Conservation (phyloP, 2,113 vertebrate genomes). For the Mesocricetus auratus region DNA sequence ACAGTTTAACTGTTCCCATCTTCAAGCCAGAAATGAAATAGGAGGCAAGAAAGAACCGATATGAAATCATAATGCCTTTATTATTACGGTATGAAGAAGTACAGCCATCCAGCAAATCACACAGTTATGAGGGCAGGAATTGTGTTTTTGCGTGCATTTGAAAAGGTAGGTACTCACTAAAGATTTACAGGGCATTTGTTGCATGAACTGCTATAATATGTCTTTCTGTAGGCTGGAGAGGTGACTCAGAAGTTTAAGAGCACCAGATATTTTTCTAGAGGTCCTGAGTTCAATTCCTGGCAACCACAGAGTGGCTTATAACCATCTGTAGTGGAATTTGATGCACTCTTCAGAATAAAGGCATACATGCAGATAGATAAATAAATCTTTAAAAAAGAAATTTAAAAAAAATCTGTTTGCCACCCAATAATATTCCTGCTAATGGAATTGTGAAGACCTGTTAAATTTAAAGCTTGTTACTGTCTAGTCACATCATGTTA, state of each 20-base stretch:
- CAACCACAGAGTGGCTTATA: too few species aligned
- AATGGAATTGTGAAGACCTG: background rate
- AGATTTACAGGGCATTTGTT: constrained; percentile 34
- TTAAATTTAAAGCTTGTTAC: background rate
- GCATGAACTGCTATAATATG: constrained; percentile 25
- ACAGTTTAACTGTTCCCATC: constrained; percentile 41
- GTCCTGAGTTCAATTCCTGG: too few species aligned
- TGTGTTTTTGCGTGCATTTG: background rate
- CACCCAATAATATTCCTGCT: background rate
- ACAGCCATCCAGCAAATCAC: constrained; percentile 28
- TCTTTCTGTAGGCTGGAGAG: too few species aligned
- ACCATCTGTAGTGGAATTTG: too few species aligned
- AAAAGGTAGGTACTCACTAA: background rate
- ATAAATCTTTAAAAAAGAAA: too few species aligned
- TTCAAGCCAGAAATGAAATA: constrained; percentile 36
- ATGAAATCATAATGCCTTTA: constrained; percentile 9
- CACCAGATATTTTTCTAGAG: too few species aligned
- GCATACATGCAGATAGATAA: too few species aligned
- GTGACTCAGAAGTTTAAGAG: too few species aligned
- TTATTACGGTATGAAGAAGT: constrained; percentile 6
- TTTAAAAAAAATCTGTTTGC: background rate
- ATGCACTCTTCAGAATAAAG: too few species aligned
- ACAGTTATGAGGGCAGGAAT: background rate
- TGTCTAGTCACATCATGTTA: background rate
- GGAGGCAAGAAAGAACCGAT: constrained; percentile 5